Evolutionary conservation across 2,888 invertebrate species (phyloP).

Genomic region (Standfussiana lucernea): DNA sequence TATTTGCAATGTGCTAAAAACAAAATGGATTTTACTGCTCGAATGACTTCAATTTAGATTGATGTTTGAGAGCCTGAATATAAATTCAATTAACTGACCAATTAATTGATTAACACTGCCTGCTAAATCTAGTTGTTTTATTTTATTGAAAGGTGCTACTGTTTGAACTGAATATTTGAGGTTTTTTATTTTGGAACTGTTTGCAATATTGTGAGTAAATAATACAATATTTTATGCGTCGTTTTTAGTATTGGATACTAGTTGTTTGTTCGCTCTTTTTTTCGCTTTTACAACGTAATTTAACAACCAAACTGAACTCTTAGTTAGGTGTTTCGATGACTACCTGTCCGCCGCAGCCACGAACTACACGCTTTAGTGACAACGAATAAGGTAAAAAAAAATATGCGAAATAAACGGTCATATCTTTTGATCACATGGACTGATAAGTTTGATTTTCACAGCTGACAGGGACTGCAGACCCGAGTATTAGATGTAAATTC

Average conservation of each 20-base stretch:
- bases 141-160: constrained; percentile 19
- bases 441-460: too few species aligned
- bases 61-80: constrained; percentile 50
- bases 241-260: neutral
- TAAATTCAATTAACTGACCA: constrained; percentile 61
- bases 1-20: constrained; percentile 55
- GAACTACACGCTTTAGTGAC: neutral
- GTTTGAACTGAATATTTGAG: neutral
- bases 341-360: neutral
- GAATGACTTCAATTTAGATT: constrained; percentile 56
- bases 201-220: neutral
- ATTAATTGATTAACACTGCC: constrained; percentile 54
- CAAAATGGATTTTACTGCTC: constrained; percentile 46
- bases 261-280: neutral
- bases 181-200: constrained; percentile 12
- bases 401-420: too few species aligned
- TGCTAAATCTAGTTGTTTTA: constrained; percentile 27
- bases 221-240: neutral
- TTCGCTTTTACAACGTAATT: neutral
- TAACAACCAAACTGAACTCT: neutral
- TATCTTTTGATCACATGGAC: too few species aligned
- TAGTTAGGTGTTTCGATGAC: neutral
- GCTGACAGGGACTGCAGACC: too few species aligned
- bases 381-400: neutral
- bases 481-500: too few species aligned